Conservation (phyloP, 2,113 vertebrate genomes). For the Triplophysa tibetana region DNA sequence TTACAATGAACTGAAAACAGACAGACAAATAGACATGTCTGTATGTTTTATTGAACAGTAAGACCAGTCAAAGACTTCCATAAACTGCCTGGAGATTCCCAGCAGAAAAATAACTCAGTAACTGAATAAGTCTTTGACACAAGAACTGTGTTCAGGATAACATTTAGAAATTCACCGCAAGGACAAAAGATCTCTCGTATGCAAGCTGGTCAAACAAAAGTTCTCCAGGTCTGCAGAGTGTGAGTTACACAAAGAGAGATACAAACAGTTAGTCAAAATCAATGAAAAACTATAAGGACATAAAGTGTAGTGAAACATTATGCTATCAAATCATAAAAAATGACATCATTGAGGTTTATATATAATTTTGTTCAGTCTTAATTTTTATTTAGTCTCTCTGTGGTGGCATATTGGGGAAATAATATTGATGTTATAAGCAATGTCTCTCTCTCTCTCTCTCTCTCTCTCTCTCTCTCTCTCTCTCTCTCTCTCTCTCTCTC, state of each 20-base stretch:
- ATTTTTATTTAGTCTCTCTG: conserved; percentile 46
- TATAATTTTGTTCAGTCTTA: too few species aligned
- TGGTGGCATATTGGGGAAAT: conserved; percentile 46
- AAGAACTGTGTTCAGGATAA: neutral
- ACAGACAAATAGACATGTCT: neutral
- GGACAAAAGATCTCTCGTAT: neutral
- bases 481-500: conserved; percentile 7
- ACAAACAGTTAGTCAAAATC: neutral
- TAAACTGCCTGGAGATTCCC: conserved; percentile 17
- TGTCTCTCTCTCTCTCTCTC: too few species aligned
- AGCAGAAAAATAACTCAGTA: neutral
- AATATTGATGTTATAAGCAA: conserved; percentile 61
- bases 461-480: conserved; percentile 11
- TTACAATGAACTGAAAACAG: neutral
- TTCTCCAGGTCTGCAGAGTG: neutral
- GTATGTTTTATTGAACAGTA: neutral
- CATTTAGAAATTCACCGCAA: neutral
- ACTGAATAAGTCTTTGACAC: neutral
- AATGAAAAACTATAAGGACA: neutral
- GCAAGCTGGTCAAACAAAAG: neutral
- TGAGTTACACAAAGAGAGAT: neutral
- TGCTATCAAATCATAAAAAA: too few species aligned
- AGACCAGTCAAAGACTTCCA: neutral
- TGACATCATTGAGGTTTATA: too few species aligned
- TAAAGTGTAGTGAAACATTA: too few species aligned